A percentile compares a stretch with the other conserved stretches of the same genome.
These are phyloP conservation scores for Tetranychus piercei DNA, from an alignment of 2,888 invertebrate species.

Conservation along the genomic window DNA sequence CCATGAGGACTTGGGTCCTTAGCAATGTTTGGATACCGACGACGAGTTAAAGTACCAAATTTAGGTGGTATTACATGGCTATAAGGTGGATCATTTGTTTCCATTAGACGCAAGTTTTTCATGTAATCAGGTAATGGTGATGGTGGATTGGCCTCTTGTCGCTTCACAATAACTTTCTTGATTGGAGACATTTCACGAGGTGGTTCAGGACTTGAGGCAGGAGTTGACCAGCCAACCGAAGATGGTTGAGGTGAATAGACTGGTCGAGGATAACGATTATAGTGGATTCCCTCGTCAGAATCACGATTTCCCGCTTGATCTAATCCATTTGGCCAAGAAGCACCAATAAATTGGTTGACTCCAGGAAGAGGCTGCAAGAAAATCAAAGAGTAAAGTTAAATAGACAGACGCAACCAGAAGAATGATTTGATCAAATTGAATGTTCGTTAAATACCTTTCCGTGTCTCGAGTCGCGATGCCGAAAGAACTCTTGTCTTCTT, in stretches of 20 bases:
- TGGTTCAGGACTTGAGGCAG: neutral
- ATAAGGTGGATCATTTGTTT: neutral
- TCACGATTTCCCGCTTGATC: neutral
- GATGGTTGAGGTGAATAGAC: neutral
- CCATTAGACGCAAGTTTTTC: neutral
- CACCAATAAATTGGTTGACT: neutral
- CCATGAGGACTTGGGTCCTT: neutral
- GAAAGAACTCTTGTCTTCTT: conserved; percentile 5
- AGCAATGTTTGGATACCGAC: neutral
- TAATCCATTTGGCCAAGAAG: conserved; percentile 1
- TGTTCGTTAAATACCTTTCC: neutral
- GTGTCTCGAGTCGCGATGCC: neutral
- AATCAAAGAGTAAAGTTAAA: neutral
- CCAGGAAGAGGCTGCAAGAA: neutral
- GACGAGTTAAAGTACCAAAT: conserved; percentile 4
- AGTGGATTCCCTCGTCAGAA: neutral
- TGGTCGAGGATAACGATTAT: neutral
- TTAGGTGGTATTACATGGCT: neutral
- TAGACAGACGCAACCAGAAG: neutral
- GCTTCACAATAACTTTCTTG: neutral
- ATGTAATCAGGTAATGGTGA: neutral
- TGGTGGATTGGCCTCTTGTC: conserved; percentile 4
- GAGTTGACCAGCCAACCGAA: conserved; percentile 4
- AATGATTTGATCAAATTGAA: neutral
- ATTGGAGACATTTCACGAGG: neutral